Percentiles rank a stretch among this genome's conserved stretches.
Conservation (phyloP, 2,888 invertebrate species). For the Tachina fera region DNA sequence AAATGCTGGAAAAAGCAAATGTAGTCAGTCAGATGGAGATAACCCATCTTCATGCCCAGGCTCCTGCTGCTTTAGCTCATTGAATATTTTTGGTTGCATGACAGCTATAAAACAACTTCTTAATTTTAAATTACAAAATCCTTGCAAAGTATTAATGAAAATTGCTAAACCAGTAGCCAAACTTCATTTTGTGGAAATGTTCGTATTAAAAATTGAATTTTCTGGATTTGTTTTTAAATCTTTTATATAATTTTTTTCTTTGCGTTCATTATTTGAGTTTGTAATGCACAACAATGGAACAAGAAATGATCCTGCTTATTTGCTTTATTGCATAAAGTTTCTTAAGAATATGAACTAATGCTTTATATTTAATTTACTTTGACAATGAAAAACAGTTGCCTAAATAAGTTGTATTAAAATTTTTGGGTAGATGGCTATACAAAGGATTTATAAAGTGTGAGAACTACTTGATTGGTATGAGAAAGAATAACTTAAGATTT, state of each 20-base stretch:
- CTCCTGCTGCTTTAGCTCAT: conserved; percentile 42
- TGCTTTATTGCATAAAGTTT: conserved; percentile 18
- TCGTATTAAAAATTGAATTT: conserved; percentile 67
- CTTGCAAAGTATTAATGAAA: conserved; percentile 62
- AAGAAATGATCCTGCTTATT: conserved; percentile 19
- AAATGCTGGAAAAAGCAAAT: conserved; percentile 52
- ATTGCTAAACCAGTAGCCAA: conserved; percentile 59
- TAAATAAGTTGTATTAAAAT: not conserved
- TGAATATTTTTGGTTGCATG: conserved; percentile 12
- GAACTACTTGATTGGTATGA: not conserved
- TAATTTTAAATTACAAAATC: conserved; percentile 69
- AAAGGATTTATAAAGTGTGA: not conserved
- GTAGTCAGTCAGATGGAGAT: conserved; percentile 58
- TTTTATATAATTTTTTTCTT: conserved; percentile 8
- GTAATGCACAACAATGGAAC: conserved; percentile 38
- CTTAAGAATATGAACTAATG: conserved; percentile 36
- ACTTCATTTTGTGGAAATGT: conserved; percentile 67
- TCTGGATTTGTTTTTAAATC: conserved; percentile 59
- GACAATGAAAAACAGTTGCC: not conserved
- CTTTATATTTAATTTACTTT: conserved; percentile 33
- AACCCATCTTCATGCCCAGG: conserved; percentile 24
- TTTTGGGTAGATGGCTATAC: not conserved
- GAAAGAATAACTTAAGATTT: not conserved
- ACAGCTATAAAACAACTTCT: conserved; percentile 64
- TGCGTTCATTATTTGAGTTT: not conserved